Percentiles rank a stretch among this genome's conserved stretches.
Conservation (phyloP, 2,888 invertebrate species). For the Pycnomerus fuliginosus region DNA sequence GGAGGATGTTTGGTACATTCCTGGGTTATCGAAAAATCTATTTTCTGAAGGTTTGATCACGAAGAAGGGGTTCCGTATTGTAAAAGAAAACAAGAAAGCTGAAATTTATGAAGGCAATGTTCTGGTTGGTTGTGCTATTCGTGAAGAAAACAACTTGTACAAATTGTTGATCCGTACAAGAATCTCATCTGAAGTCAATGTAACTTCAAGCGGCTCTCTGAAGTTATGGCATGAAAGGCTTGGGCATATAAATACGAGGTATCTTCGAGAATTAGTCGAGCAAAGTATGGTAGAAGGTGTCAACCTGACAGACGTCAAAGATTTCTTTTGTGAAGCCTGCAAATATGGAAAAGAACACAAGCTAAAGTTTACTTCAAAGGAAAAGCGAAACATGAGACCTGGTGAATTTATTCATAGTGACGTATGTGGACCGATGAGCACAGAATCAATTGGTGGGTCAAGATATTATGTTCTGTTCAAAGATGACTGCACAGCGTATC, state of each 20-base stretch:
- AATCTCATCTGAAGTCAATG: conserved; percentile 1
- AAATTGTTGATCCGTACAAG: conserved; percentile 26
- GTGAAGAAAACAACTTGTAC: conserved; percentile 31
- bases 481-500: conserved; percentile 23
- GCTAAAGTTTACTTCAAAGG: conserved; percentile 2
- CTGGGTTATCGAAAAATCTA: conserved; percentile 39
- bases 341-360: no score
- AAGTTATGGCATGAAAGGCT: conserved; percentile 18
- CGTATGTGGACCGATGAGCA: no score
- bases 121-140: conserved; percentile 22
- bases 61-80: conserved; percentile 32
- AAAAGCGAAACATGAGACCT: no score
- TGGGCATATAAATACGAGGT: conserved; percentile 10
- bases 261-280: conserved; percentile 3
- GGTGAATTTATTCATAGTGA: no score
- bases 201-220: background rate
- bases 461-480: conserved; percentile 23
- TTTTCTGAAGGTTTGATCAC: conserved; percentile 42
- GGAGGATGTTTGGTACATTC: conserved; percentile 38
- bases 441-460: no score
- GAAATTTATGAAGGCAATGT: conserved; percentile 22
- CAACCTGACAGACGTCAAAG: background rate
- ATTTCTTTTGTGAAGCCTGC: no score
- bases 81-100: conserved; percentile 29
- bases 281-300: background rate